phyloP scores from a whole-genome alignment of 2,797 vertebrate genomes.

The Moxostoma hubbsi region DNA sequence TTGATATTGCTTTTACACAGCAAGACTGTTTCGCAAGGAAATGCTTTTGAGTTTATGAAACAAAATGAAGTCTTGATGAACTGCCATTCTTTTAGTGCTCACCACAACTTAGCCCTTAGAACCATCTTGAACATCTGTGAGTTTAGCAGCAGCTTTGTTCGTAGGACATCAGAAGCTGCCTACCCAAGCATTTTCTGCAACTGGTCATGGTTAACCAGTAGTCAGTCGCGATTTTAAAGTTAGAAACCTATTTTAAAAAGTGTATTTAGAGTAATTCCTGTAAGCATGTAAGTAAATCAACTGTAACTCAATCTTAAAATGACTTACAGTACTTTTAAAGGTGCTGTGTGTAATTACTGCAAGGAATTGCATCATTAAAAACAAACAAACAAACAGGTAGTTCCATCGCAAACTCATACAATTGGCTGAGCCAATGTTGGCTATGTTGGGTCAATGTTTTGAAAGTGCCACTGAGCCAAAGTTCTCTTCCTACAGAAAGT shows the following conservation, averaged over 20 bases:
- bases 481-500: too few species aligned
- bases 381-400: background rate
- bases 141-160: background rate
- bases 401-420: background rate
- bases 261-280: background rate
- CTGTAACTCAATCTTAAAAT: background rate
- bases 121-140: background rate
- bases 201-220: background rate
- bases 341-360: background rate
- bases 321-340: background rate
- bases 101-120: too few species aligned
- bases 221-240: background rate
- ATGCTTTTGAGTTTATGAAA: background rate
- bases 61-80: too few species aligned
- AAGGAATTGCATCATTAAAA: too few species aligned
- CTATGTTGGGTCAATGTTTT: background rate
- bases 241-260: constrained; percentile 12
- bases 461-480: too few species aligned
- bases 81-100: too few species aligned
- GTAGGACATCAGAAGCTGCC: background rate
- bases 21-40: background rate
- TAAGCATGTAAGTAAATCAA: background rate
- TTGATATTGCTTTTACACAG: constrained; percentile 27
- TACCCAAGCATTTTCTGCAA: background rate
- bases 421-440: background rate